Percentiles rank a stretch among this genome's conserved stretches.
Evolutionary conservation across 2,888 invertebrate species (phyloP).

Genomic region (Sminthurinus aureus): DNA sequence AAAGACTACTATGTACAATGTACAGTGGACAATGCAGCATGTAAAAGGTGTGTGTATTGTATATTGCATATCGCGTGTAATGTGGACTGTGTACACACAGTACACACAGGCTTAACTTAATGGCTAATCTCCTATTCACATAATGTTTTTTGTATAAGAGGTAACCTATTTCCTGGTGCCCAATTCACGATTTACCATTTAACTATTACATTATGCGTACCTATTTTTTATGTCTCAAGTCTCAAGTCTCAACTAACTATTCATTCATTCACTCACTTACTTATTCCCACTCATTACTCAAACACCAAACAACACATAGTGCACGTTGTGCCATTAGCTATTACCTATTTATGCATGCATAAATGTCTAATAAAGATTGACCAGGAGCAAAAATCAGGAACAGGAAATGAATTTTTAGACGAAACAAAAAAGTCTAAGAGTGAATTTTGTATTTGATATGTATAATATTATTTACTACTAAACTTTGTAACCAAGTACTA

Average conservation of each 20-base stretch:
- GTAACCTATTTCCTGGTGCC: constrained; percentile 15
- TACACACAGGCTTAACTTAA: not conserved
- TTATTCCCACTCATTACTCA: not conserved
- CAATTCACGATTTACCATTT: constrained; percentile 7
- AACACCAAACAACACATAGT: not conserved
- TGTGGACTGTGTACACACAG: not conserved
- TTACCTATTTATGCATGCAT: too few species aligned
- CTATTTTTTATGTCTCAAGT: not conserved
- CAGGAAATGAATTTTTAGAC: not conserved
- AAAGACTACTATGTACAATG: too few species aligned
- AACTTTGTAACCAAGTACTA: too few species aligned
- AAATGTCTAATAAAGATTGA: not conserved
- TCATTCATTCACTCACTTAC: not conserved
- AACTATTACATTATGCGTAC: not conserved
- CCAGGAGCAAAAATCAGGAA: not conserved
- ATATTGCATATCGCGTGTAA: too few species aligned
- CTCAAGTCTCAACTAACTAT: not conserved
- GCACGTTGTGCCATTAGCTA: not conserved
- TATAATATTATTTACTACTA: too few species aligned
- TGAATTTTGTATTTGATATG: too few species aligned
- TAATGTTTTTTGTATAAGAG: not conserved
- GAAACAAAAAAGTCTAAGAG: not conserved
- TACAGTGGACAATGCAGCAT: too few species aligned
- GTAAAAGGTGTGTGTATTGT: too few species aligned
- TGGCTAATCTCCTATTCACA: constrained; percentile 15